Evolutionary conservation across 2,888 invertebrate genomes (phyloP).

Genomic region (Ormia ochracea): DNA sequence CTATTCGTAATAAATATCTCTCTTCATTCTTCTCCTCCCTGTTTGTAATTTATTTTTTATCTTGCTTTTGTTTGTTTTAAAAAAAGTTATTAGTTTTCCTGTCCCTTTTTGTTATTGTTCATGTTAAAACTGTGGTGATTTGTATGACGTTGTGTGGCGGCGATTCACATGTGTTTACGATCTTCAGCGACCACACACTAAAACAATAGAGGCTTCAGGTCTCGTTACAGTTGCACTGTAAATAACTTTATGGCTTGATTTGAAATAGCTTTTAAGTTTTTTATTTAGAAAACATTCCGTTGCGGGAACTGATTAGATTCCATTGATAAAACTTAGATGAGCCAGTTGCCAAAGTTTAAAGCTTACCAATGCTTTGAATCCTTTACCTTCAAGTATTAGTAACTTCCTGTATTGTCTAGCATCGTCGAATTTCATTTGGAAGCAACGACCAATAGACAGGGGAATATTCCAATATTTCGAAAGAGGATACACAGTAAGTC

Average conservation of each 20-base stretch:
- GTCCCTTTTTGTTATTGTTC: constrained; percentile 12
- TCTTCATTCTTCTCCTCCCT: background rate
- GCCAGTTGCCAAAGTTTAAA: too few species aligned
- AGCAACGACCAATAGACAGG: too few species aligned
- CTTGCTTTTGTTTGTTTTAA: background rate
- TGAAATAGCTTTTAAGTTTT: too few species aligned
- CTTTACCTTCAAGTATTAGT: too few species aligned
- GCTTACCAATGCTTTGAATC: too few species aligned
- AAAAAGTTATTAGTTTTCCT: constrained; percentile 18
- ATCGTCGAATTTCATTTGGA: too few species aligned
- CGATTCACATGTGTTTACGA: constrained; percentile 40
- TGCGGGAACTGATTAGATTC: too few species aligned
- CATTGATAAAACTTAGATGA: too few species aligned
- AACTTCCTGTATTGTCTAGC: too few species aligned
- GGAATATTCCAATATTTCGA: too few species aligned
- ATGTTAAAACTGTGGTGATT: constrained; percentile 8
- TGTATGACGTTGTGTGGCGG: constrained; percentile 32
- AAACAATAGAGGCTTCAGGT: constrained; percentile 24
- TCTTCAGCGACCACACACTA: constrained; percentile 24
- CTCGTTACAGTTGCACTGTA: background rate
- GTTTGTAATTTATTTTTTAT: constrained; percentile 11
- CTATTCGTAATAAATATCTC: constrained; percentile 20
- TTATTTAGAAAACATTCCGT: too few species aligned
- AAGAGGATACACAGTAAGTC: too few species aligned
- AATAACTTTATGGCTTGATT: background rate